A percentile compares a stretch with the other conserved stretches of the same genome.
Conservation (phyloP, 2,888 invertebrate species). For the Eumacrocentrus americanus region DNA sequence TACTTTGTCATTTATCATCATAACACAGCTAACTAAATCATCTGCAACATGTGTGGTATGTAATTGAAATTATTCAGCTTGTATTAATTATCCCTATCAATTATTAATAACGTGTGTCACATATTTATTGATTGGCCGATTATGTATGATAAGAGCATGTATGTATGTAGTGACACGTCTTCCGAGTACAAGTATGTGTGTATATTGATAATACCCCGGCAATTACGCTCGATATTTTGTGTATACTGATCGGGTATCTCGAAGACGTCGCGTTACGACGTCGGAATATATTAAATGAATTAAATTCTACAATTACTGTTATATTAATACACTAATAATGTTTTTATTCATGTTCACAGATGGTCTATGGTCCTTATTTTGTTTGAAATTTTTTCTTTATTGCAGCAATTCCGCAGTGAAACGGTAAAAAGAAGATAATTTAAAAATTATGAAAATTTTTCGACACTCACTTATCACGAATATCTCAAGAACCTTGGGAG, state of each 20-base stretch:
- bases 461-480: no score
- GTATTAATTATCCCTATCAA: neutral
- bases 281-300: no score
- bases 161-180: neutral
- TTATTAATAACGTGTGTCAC: neutral
- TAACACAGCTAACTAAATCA: neutral
- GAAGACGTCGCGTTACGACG: no score
- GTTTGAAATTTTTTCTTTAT: no score
- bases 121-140: conserved; percentile 2
- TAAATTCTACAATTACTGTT: no score
- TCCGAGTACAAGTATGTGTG: neutral
- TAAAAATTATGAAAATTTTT: no score
- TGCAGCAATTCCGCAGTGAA: no score
- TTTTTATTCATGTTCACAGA: no score
- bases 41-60: conserved; percentile 35
- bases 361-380: no score
- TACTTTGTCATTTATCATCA: neutral
- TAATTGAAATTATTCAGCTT: conserved; percentile 4
- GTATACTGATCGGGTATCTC: neutral
- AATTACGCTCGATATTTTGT: neutral
- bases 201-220: neutral
- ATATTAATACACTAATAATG: no score
- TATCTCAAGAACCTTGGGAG: no score
- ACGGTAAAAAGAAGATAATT: no score
- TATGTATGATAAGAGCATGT: neutral